Base-by-base conservation (phyloP, 2,888 invertebrate genomes). In the Ctena decussata region DNA sequence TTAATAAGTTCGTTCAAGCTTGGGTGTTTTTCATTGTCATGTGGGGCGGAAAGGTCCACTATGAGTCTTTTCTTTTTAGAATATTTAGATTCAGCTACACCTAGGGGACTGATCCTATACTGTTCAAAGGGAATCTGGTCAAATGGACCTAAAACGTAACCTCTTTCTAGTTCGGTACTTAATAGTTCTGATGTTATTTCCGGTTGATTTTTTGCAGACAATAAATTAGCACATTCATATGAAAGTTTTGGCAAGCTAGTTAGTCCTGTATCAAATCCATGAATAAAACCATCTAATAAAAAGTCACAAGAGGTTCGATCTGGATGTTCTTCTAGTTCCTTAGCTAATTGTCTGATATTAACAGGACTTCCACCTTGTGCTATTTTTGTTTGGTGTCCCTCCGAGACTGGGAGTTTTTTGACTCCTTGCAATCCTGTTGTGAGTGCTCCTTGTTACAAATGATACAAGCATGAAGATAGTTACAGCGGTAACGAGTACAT, bases 31-130 rank as follows among this genome's bases (percentile, higher is more conserved):
- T 21, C 18, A 69, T 83, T 72, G 24, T 89, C 70, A 72, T 89
- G 91, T 37, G 89, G 87, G 0, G 89, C 74, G 6, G 87, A 89
- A 3, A 89, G n/a, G 73, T 91, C 91, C 0, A 89, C 65, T 6
- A 88, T 89, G 0, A 91, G 57, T 8, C 89, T 46, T 57, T 87
- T 69, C 49, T 87, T 87, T n/a, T 74, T 74, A 0, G 84, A 85
- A 69, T 89, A 87, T 79, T 89, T 90, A 0, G 76, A 70, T 32
- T 44, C 76, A 0, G 86, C 87, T 27, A 89, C 70, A 11, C 85
- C 90, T 6, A 88, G 41, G 0, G 87, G 84, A 27, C 65, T 82
- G 30, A 87, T 80, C 24, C 90, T 41, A 49, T 82, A 84, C 5
- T 37, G 12, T 11, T 44, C 0, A 77, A 87, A 84, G 15, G 90